Evolutionary conservation across 2,113 vertebrate species (phyloP).

Genomic region (Uropsilus gracilis): DNA sequence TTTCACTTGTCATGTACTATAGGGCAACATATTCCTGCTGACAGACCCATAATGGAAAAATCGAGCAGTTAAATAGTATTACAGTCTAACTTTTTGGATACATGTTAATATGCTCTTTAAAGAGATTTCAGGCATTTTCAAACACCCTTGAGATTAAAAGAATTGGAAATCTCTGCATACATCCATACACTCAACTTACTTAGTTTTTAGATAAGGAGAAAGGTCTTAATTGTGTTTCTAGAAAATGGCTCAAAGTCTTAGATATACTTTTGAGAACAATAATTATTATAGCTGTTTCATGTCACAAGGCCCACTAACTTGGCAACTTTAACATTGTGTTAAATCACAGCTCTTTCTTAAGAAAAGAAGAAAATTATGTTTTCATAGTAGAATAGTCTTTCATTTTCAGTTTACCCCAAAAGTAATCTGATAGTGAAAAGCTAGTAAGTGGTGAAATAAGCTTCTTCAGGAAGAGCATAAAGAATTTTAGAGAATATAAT

Average conservation of each 20-base stretch:
- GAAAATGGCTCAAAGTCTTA: background rate
- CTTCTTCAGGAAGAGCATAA: background rate
- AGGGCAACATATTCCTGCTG: conserved; percentile 89
- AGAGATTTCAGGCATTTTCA: conserved; percentile 86
- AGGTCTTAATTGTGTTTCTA: conserved; percentile 30
- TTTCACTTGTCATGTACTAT: conserved; percentile 92
- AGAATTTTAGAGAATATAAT: background rate
- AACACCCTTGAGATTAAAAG: conserved; percentile 84
- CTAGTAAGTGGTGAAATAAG: background rate
- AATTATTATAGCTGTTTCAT: conserved; percentile 25
- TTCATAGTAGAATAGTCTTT: background rate
- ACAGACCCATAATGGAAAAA: conserved; percentile 91
- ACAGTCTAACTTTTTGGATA: conserved; percentile 88
- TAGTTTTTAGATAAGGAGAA: conserved; percentile 76
- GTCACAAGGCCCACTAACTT: background rate
- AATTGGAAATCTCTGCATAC: conserved; percentile 78
- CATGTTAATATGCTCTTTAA: conserved; percentile 90
- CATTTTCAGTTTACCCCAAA: background rate
- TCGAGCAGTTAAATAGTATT: conserved; percentile 89
- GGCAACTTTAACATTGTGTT: background rate
- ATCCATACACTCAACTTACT: conserved; percentile 52
- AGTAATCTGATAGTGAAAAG: background rate
- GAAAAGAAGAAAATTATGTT: background rate
- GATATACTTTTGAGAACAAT: conserved; percentile 76
- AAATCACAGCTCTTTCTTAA: background rate